Percentiles rank a stretch among this genome's conserved stretches.
phyloP scores from a whole-genome alignment of 2,797 vertebrate species.

The Tragopan temminckii region DNA sequence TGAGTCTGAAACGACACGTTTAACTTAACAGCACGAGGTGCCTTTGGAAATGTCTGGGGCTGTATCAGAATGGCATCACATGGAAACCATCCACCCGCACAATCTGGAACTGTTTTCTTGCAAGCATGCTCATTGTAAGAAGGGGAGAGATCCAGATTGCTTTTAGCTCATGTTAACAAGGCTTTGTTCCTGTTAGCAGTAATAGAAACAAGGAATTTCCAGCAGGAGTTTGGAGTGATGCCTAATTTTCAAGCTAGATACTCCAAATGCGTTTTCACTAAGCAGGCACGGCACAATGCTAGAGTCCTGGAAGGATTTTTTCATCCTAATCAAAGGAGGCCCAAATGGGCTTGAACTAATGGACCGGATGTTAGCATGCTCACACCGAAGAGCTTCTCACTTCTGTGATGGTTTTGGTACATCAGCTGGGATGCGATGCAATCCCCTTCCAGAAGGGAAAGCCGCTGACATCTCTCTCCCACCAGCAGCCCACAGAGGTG shows the following conservation, averaged over 20 bases:
- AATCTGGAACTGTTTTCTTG: conserved; percentile 9
- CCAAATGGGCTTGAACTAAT: background rate
- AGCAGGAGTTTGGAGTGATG: conserved; percentile 24
- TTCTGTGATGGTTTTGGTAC: background rate
- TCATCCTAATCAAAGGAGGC: background rate
- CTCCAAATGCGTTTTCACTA: background rate
- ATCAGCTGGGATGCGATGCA: background rate
- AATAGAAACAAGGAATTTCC: conserved; percentile 44
- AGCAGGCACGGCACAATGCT: background rate
- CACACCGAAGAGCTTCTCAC: rapidly evolving
- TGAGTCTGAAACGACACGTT: background rate
- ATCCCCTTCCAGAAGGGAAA: background rate
- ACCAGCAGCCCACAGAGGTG: background rate
- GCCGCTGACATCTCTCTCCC: background rate
- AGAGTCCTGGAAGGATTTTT: background rate
- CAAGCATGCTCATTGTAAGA: background rate
- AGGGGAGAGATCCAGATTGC: background rate
- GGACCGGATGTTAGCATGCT: background rate
- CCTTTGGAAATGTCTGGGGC: background rate
- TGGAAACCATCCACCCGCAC: background rate
- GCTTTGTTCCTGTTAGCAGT: conserved; percentile 20
- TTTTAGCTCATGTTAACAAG: conserved; percentile 32
- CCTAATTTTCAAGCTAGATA: conserved; percentile 38
- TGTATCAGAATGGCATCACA: background rate
- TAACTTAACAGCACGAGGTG: background rate